These are phyloP conservation scores for Diplodus sargus DNA, from an alignment of 2,797 vertebrate species.

Conservation along the genomic window DNA sequence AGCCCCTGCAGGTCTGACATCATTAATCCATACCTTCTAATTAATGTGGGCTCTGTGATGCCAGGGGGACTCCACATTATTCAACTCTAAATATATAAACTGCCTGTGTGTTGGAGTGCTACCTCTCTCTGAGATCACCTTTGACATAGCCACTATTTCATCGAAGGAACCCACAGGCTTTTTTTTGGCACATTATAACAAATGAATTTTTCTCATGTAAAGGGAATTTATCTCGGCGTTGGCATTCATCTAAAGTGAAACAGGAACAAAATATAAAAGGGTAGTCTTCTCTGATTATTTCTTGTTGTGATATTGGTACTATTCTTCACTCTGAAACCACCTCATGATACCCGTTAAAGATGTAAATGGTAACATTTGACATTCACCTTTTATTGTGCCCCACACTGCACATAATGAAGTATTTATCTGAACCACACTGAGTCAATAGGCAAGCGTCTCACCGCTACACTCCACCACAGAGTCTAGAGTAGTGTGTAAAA, in stretches of 20 bases:
- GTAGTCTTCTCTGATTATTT: constrained; percentile 17
- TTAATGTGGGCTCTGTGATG: constrained; percentile 80
- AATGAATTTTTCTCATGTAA: constrained; percentile 57
- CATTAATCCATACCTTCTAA: constrained; percentile 87
- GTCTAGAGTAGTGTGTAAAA: constrained; percentile 71
- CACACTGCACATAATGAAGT: constrained; percentile 80
- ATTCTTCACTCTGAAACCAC: background rate
- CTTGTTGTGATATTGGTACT: background rate
- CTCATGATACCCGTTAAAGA: background rate
- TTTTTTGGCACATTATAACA: constrained; percentile 59
- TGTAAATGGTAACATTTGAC: constrained; percentile 41
- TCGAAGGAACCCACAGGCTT: constrained; percentile 62
- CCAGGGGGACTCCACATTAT: constrained; percentile 82
- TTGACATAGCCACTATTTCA: constrained; percentile 70
- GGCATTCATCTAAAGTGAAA: constrained; percentile 33
- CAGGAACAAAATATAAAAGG: constrained; percentile 15
- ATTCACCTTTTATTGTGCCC: constrained; percentile 62
- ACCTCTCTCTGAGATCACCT: constrained; percentile 69
- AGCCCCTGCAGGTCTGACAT: constrained; percentile 84
- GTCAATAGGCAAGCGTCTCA: constrained; percentile 74
- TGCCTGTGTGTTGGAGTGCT: constrained; percentile 54
- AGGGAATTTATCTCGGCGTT: constrained; percentile 46
- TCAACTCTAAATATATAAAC: constrained; percentile 81
- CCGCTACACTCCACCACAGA: constrained; percentile 71
- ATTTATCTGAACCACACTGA: constrained; percentile 84